phyloP scores from a whole-genome alignment of 2,888 invertebrate genomes.

The Horisme vitalbata region DNA sequence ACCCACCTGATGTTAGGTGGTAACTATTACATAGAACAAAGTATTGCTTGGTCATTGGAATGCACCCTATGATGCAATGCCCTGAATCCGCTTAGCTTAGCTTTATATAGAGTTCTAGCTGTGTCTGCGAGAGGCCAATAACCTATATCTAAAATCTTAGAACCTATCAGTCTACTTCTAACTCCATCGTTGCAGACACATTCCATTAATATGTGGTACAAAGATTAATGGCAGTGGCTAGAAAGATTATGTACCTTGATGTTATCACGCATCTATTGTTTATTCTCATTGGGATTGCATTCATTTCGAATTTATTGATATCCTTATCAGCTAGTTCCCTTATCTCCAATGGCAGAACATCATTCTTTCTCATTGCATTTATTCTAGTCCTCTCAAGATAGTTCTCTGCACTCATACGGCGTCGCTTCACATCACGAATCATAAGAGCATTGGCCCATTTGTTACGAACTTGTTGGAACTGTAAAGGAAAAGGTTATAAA shows the following conservation, averaged over 20 bases:
- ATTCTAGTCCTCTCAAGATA: slow-evolving; percentile 90
- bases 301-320: slow-evolving; percentile 89
- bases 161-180: no score
- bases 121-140: no score
- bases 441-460: slow-evolving; percentile 93
- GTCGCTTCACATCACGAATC: slow-evolving; percentile 92
- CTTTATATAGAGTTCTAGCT: no score
- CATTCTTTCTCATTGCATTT: slow-evolving; percentile 92
- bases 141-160: no score
- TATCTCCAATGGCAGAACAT: slow-evolving; percentile 91
- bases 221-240: background rate
- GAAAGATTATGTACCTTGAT: slow-evolving; percentile 78
- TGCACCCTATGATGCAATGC: no score
- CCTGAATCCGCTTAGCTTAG: no score
- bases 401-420: slow-evolving; percentile 88
- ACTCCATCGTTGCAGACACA: no score
- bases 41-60: no score
- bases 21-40: no score
- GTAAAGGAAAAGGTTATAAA: slow-evolving; percentile 30
- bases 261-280: slow-evolving; percentile 93
- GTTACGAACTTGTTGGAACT: slow-evolving; percentile 88
- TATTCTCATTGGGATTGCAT: slow-evolving; percentile 85
- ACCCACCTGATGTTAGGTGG: no score
- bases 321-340: slow-evolving; percentile 90
- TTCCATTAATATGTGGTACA: no score